These are phyloP conservation scores for Pammene fasciana DNA, from an alignment of 2,888 invertebrate genomes.

Conservation along the genomic window DNA sequence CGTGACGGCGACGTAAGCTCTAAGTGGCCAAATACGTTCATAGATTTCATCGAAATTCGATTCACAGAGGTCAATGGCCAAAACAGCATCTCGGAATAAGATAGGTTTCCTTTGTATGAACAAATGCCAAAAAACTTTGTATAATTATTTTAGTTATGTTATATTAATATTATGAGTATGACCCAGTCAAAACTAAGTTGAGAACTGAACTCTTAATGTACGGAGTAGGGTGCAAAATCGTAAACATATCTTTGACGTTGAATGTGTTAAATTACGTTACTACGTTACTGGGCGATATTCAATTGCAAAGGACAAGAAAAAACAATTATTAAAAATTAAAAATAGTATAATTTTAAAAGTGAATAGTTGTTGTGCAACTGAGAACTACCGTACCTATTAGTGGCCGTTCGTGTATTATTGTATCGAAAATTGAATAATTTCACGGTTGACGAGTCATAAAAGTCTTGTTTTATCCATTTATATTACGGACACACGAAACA, in stretches of 20 bases:
- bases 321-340: no score
- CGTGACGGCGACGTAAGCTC: slow-evolving; percentile 3
- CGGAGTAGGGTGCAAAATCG: no score
- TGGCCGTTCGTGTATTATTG: slow-evolving; percentile 4
- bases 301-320: no score
- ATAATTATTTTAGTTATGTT: background rate
- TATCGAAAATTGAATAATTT: background rate
- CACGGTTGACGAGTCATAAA: background rate
- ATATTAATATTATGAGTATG: background rate
- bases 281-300: no score
- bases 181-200: background rate
- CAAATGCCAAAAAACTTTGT: slow-evolving; percentile 2
- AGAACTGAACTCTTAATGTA: no score
- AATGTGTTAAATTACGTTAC: no score
- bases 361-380: background rate
- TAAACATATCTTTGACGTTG: no score
- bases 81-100: background rate
- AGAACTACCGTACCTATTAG: background rate
- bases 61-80: slow-evolving; percentile 12
- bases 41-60: slow-evolving; percentile 10
- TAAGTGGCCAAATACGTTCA: slow-evolving; percentile 21
- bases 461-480: no score
- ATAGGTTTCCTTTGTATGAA: slow-evolving; percentile 2
- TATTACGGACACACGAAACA: no score
- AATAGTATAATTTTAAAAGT: background rate